phyloP scores from a whole-genome alignment of 92 coral and sea anemone species.

The Siderastrea siderea region DNA sequence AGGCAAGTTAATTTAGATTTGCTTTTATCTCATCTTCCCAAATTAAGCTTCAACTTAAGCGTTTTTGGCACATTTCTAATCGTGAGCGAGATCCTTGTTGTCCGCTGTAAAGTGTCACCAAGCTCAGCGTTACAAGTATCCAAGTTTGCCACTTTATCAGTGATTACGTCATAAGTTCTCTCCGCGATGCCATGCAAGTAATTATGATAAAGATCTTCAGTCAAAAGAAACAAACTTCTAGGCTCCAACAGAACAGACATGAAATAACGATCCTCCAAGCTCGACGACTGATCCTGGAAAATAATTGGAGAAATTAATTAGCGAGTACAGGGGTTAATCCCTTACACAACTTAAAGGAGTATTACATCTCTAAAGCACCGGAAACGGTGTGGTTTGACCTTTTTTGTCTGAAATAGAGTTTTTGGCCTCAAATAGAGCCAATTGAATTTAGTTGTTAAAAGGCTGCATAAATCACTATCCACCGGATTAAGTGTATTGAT shows the following conservation, averaged over 20 bases:
- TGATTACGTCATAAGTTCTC: slow-evolving; percentile 71
- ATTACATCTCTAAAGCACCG: too few species aligned
- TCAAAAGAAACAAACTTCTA: slow-evolving; percentile 85
- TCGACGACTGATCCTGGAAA: slow-evolving; percentile 31
- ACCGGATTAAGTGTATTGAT: too few species aligned
- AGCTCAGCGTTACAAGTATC: slow-evolving; percentile 66
- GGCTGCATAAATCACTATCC: too few species aligned
- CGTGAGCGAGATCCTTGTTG: slow-evolving; percentile 89
- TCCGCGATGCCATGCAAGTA: slow-evolving; percentile 92
- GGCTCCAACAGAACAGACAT: slow-evolving; percentile 93
- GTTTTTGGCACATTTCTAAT: slow-evolving; percentile 97
- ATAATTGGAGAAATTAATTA: not conserved
- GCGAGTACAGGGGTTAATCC: too few species aligned
- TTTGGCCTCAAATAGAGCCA: too few species aligned
- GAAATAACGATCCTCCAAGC: slow-evolving; percentile 77
- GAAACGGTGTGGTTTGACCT: too few species aligned
- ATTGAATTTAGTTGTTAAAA: too few species aligned
- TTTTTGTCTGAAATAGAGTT: too few species aligned
- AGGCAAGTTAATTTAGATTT: not conserved
- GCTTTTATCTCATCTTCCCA: slow-evolving; percentile 52
- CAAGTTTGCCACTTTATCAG: slow-evolving; percentile 67
- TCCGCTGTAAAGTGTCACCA: slow-evolving; percentile 74
- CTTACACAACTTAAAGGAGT: too few species aligned
- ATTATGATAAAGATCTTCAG: slow-evolving; percentile 86
- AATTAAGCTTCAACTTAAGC: slow-evolving; percentile 84